Conservation (phyloP, 2,797 vertebrate species). For the Coccyzus lansbergi region DNA sequence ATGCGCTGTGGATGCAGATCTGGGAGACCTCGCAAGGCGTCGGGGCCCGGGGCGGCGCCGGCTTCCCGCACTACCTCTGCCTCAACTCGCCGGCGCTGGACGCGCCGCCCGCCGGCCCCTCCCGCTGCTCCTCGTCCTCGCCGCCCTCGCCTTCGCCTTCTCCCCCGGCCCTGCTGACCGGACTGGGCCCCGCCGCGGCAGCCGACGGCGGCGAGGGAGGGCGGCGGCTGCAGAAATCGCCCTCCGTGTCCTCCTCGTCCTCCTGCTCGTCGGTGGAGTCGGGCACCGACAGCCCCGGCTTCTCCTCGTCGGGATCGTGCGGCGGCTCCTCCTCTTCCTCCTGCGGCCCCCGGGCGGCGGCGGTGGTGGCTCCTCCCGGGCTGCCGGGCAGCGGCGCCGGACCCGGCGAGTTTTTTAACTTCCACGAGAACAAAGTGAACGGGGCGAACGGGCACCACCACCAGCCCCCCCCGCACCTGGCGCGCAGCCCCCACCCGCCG, state of each 20-base stretch:
- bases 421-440: conserved; percentile 79
- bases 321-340: conserved; percentile 62
- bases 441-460: conserved; percentile 71
- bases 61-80: conserved; percentile 81
- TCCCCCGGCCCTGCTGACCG: conserved; percentile 66
- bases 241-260: conserved; percentile 81
- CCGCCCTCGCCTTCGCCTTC: conserved; percentile 55
- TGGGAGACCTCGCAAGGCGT: conserved; percentile 97
- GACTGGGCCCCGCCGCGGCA: conserved; percentile 66
- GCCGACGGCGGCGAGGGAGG: conserved; percentile 45
- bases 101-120: not conserved
- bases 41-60: conserved; percentile 76
- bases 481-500: conserved; percentile 73
- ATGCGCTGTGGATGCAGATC: conserved; percentile 97
- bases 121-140: conserved; percentile 37
- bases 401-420: conserved; percentile 79
- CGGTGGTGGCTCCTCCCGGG: conserved; percentile 68
- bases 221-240: conserved; percentile 82
- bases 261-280: conserved; percentile 85
- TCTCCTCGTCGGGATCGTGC: conserved; percentile 76
- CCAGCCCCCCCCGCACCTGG: conserved; percentile 64
- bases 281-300: conserved; percentile 84
- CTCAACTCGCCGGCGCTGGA: conserved; percentile 74
- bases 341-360: conserved; percentile 64
- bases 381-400: conserved; percentile 64